Evolutionary conservation across 1,140 invertebrate genomes (phyloP).

Genomic region (Brachionus asplanchnoidis): DNA sequence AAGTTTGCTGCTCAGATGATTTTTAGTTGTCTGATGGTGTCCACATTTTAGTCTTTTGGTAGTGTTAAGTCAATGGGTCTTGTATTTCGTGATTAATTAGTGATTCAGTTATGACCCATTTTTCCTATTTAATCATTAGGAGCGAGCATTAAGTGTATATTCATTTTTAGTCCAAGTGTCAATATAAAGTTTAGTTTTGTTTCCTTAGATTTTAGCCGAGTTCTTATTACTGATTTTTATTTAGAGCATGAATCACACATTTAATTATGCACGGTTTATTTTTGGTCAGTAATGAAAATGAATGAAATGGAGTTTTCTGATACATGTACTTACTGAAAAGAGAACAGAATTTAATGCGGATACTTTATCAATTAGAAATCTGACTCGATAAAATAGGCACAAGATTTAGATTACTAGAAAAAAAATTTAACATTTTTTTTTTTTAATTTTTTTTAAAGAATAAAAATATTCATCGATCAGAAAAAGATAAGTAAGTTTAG

Average conservation of each 20-base stretch:
- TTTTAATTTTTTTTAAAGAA: no score
- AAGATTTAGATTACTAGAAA: no score
- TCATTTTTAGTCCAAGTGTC: background rate
- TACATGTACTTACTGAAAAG: background rate
- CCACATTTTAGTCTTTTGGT: background rate
- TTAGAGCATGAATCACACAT: background rate
- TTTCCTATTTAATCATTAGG: background rate
- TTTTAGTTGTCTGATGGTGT: background rate
- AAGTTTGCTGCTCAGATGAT: background rate
- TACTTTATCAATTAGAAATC: background rate
- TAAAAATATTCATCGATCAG: no score
- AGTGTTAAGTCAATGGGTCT: background rate
- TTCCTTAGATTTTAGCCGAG: background rate
- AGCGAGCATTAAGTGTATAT: background rate
- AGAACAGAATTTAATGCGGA: background rate
- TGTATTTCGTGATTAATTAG: background rate
- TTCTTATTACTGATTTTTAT: background rate
- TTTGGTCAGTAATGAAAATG: background rate
- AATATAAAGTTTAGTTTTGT: background rate
- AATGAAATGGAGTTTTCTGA: background rate
- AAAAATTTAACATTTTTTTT: no score
- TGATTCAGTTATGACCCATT: background rate
- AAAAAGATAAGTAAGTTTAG: no score
- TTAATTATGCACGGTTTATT: background rate
- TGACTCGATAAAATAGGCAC: background rate